Base-by-base conservation (phyloP, 2,113 vertebrate species). In the Rhinolophus sinicus region DNA sequence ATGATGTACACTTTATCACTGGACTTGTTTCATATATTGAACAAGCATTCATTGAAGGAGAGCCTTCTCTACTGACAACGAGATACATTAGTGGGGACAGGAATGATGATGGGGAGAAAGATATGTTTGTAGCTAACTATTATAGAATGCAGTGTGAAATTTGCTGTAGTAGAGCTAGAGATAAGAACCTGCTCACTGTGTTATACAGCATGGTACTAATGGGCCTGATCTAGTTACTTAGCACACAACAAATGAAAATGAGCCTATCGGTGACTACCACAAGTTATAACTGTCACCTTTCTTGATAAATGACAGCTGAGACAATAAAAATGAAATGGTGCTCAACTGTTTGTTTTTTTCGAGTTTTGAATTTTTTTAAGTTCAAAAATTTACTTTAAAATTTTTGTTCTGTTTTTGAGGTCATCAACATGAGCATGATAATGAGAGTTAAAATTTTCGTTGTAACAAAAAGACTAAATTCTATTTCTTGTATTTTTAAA, bases 361-460 rank as follows among this genome's bases (percentile, higher is more conserved):
- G 50, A 56, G 65, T 64, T 95, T 62, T 88, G 47, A 92, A 12
- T 50, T 50, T 50, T 50, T 50, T 50, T 50, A 12, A 50, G 12
- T 50, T 50, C 47, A 50, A 50, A 50, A 50, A 50, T 50, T 50
- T 50, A 50, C 12, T 50, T 50, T 50, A 50, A 50, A 50, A 12
- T 50, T 50, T 50, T 50, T 50, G 47, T 50, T 77, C 18, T 90
- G 14, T 44, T 96, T 84, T 50, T 56, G 64, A 80, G n/a, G 50
- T 72, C 58, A 88, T 95, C 26, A 54, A 40, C 65, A 67, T 76
- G 52, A 92, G 24, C 47, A 70, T 96, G 22, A 88, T 58, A 73
- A 72, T 12, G 14, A 35, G 5, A 26, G 75, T 82, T 94, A 72
- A 92, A 94, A 50, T 50, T 85, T 84, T 93, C 72, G 6, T 90